Conservation (phyloP, 1,140 invertebrate species). For the Copidosoma floridanum region DNA sequence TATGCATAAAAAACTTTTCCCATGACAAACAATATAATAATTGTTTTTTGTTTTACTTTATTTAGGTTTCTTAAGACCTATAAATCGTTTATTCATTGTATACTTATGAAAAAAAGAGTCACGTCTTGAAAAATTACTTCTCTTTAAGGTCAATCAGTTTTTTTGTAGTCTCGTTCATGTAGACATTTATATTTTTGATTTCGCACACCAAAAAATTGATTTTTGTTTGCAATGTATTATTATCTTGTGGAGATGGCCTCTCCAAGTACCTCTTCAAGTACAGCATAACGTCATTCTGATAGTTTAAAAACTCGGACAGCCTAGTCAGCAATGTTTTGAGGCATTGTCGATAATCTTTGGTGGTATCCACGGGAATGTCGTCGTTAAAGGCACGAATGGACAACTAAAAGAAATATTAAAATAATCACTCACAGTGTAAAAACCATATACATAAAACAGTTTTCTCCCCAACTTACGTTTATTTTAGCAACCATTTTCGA, state of each 20-base stretch:
- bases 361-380: too few species aligned
- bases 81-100: too few species aligned
- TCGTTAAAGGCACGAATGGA: too few species aligned
- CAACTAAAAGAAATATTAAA: background rate
- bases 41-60: too few species aligned
- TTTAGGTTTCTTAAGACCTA: too few species aligned
- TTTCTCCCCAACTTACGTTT: constrained; percentile 30
- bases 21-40: too few species aligned
- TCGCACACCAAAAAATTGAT: background rate
- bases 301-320: background rate
- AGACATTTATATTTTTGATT: background rate
- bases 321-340: background rate
- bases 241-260: background rate
- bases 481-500: constrained; percentile 31
- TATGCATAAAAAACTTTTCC: too few species aligned
- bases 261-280: background rate
- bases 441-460: background rate
- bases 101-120: too few species aligned
- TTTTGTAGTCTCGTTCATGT: background rate
- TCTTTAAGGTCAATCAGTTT: background rate
- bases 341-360: background rate
- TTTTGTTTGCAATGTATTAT: background rate
- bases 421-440: too few species aligned
- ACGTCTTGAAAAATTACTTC: background rate
- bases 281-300: background rate